Conservation (phyloP, 2,888 invertebrate species). For the Aethes cnicana region DNA sequence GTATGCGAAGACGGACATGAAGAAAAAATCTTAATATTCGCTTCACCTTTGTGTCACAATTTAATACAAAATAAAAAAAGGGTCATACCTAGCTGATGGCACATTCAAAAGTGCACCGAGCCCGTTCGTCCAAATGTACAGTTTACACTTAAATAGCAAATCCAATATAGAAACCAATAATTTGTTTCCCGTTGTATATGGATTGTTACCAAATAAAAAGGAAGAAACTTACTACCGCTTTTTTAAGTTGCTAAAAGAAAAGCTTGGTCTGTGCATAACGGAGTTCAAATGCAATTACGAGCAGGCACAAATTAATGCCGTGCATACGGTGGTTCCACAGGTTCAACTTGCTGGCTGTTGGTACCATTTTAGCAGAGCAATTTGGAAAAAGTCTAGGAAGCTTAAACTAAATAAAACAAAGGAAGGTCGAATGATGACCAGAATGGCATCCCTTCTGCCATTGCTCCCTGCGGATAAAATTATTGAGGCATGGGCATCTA, state of each 20-base stretch:
- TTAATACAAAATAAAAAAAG: too few species aligned
- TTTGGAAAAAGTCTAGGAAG: neutral
- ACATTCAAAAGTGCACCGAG: slow-evolving; percentile 2
- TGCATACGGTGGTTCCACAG: neutral
- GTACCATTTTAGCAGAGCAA: neutral
- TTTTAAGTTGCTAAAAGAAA: neutral
- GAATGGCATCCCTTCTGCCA: neutral
- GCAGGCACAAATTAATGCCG: neutral
- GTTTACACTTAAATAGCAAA: neutral
- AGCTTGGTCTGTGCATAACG: neutral
- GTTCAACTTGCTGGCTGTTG: neutral
- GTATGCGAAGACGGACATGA: slow-evolving; percentile 1
- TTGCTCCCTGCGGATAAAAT: neutral
- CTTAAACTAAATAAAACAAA: neutral
- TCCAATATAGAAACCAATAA: neutral
- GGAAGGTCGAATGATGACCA: neutral
- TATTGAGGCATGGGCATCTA: neutral
- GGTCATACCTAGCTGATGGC: neutral
- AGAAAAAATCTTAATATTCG: neutral
- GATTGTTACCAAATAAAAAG: slow-evolving; percentile 7
- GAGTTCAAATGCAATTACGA: slow-evolving; percentile 5
- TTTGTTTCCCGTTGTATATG: neutral
- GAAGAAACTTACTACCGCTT: neutral
- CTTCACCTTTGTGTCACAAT: neutral
- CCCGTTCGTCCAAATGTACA: slow-evolving; percentile 5